Evolutionary conservation across 2,888 invertebrate species (phyloP).

Genomic region (Ichneumon xanthorius): DNA sequence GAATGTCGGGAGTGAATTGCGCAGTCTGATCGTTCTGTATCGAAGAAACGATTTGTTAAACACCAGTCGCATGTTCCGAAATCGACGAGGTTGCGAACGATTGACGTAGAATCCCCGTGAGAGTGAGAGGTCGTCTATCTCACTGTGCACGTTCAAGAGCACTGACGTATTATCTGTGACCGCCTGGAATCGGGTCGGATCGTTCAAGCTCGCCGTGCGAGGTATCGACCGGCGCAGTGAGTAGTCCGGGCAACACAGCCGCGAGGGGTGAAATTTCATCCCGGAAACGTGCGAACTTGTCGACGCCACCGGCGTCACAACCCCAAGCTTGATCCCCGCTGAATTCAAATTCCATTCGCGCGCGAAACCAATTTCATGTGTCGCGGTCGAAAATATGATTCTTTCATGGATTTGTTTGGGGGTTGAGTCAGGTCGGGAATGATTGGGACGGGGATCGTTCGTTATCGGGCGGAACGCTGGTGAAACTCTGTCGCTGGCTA

Average conservation of each 20-base stretch:
- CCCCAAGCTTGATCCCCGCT: conserved; percentile 18
- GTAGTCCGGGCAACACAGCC: conserved; percentile 65
- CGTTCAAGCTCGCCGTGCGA: conserved; percentile 70
- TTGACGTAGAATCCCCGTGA: conserved; percentile 37
- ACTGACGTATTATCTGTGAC: conserved; percentile 71
- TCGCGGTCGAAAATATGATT: neutral
- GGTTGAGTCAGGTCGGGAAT: neutral
- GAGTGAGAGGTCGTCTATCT: conserved; percentile 63
- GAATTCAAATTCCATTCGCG: conserved; percentile 52
- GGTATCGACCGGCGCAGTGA: conserved; percentile 69
- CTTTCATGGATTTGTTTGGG: neutral
- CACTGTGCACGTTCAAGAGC: conserved; percentile 65
- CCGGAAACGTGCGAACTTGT: conserved; percentile 68
- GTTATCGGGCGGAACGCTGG: too few species aligned
- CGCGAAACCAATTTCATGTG: neutral
- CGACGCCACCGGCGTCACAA: conserved; percentile 48
- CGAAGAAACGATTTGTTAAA: neutral
- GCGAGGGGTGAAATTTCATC: conserved; percentile 61
- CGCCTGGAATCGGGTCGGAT: conserved; percentile 72
- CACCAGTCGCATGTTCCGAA: conserved; percentile 4
- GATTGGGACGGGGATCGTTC: neutral
- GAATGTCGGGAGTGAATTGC: neutral
- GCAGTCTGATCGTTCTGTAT: neutral
- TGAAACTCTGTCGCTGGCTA: too few species aligned
- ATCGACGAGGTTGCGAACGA: conserved; percentile 28